Evolutionary conservation across 2,113 vertebrate genomes (phyloP).

Genomic region (Illadopsis cleaveri): DNA sequence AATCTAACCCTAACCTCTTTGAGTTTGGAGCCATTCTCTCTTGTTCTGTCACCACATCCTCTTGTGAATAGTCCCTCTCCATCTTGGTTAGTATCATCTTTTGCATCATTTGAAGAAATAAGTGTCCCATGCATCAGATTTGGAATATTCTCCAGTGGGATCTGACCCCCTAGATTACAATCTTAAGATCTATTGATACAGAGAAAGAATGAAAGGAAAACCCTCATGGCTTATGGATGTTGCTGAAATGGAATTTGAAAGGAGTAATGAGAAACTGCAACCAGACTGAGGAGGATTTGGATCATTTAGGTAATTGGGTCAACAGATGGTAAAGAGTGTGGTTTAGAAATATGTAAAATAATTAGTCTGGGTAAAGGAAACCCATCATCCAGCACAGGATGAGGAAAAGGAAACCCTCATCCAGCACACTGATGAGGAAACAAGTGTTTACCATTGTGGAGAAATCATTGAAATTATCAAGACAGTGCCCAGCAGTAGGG

Average conservation of each 20-base stretch:
- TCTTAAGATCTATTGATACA: neutral
- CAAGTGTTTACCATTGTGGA: neutral
- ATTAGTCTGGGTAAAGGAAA: slow-evolving; percentile 30
- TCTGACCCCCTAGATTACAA: neutral
- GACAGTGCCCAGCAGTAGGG: neutral
- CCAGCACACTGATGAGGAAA: neutral
- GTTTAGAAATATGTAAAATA: slow-evolving; percentile 36
- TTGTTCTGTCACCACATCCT: neutral
- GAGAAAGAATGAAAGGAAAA: neutral
- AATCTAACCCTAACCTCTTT: neutral
- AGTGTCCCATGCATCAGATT: neutral
- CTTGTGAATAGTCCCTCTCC: neutral
- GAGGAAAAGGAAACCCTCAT: neutral
- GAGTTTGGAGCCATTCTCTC: neutral
- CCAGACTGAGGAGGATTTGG: slow-evolving; percentile 9
- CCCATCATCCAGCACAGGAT: neutral
- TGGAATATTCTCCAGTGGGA: neutral
- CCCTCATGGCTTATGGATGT: neutral
- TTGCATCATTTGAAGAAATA: neutral
- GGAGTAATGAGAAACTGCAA: neutral
- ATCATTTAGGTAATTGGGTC: slow-evolving; percentile 31
- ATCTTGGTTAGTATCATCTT: neutral
- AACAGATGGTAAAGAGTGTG: slow-evolving; percentile 16
- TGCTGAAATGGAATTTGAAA: neutral
- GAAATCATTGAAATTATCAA: neutral